Evolutionary conservation across 2,113 vertebrate genomes (phyloP), one percentile per base, ranked within the genome.

Genomic region (Theristicus caerulescens): DNA sequence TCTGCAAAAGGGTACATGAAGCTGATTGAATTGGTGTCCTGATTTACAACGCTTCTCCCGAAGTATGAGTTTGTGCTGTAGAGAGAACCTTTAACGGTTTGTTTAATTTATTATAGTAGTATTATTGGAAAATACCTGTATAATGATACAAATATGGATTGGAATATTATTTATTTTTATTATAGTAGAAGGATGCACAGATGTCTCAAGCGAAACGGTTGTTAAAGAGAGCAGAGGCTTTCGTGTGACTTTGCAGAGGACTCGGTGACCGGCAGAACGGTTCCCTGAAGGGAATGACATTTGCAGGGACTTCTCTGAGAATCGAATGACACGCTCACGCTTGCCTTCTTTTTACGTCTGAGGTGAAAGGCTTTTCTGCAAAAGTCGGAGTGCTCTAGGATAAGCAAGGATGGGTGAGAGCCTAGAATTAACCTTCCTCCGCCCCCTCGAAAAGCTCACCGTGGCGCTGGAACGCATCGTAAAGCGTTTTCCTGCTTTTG

Each of bases 1-100:
- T 40, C 16, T 13, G 20, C 7, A 9, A 3, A 40, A 36, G 6
- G 2, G 2, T 2, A 6, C 1, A 0, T 5, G 69, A 18, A 40
- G 57, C 57, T 26, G 71, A 42, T 46, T 3, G 27, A 71, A 21
- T 36, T 3, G 49, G 18, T 5, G 4, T 7, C 7, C 54, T 61
- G 46, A n/a, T 31, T 51, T 38, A 32, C 13, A 2, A 0, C 0
- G 11, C 36, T 58, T 44, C 44, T 52, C 64, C 51, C 14, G 0
- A 26, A 13, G 54, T 3, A 10, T 13, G 57, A 42, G 24, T 11
- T 52, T 51, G 88, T 51, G 36, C 59, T 40, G 42, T 14, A 7
- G 20, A 34, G 25, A 58, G 49, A 58, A 12, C 32, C 14, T 67
- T 11, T 11, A 16, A 6, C 17, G 47, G 26, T 2, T 52, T n/a